Percentiles rank a stretch among this genome's conserved stretches.
These are phyloP conservation scores for Prunella himalayana DNA, from an alignment of 2,113 vertebrate species.

Conservation along the genomic window DNA sequence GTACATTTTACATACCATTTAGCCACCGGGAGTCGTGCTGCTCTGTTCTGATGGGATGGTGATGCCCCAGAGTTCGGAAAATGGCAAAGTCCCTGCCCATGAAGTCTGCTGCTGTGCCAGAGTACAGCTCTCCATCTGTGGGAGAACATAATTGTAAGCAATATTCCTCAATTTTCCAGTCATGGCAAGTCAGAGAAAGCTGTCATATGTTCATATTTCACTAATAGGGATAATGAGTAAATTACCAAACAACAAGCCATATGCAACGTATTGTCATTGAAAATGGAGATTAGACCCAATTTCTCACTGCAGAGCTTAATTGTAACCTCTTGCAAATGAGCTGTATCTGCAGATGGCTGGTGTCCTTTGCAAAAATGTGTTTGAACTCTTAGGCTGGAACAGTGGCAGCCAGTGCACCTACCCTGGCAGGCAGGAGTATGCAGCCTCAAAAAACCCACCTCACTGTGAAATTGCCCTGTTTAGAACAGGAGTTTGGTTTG, in stretches of 20 bases:
- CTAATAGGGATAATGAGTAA: not conserved
- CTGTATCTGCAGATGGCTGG: not conserved
- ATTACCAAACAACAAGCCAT: not conserved
- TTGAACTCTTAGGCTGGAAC: not conserved
- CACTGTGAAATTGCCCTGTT: not conserved
- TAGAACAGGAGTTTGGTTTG: not conserved
- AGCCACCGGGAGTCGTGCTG: constrained; percentile 98
- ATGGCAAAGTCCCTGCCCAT: constrained; percentile 98
- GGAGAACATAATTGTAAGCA: constrained; percentile 21
- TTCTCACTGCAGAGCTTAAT: not conserved
- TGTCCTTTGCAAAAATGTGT: not conserved
- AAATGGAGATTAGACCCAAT: not conserved
- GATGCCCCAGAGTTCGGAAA: constrained; percentile 93
- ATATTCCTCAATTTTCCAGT: constrained; percentile 32
- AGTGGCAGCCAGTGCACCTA: not conserved
- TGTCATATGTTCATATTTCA: not conserved
- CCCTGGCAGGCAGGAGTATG: not conserved
- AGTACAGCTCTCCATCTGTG: constrained; percentile 93
- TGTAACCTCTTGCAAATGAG: not conserved
- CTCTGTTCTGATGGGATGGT: constrained; percentile 96
- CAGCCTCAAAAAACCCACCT: not conserved
- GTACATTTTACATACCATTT: constrained; percentile 82
- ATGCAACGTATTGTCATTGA: not conserved
- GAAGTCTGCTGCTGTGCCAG: constrained; percentile 96
- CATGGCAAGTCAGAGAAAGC: constrained; percentile 18